Conservation (phyloP, 2,113 vertebrate species). For the Gobio gobio region DNA sequence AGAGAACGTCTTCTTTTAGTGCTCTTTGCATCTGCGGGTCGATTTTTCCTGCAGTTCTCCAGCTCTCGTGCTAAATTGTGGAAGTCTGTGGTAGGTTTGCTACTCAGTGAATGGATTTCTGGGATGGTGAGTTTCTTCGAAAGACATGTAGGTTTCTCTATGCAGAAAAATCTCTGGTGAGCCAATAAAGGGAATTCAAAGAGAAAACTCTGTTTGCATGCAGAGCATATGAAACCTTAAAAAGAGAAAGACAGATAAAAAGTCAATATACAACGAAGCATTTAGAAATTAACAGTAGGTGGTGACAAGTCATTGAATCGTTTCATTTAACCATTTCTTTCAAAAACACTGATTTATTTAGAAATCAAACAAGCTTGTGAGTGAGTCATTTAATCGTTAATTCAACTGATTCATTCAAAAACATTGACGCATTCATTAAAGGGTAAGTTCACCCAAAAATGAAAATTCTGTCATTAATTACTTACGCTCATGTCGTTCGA, state of each 20-base stretch:
- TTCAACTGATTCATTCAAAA: background rate
- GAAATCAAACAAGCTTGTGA: background rate
- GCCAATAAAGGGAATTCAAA: slow-evolving; percentile 82
- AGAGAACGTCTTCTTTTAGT: slow-evolving; percentile 68
- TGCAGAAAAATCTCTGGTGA: slow-evolving; percentile 82
- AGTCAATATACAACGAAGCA: background rate
- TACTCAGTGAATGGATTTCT: slow-evolving; percentile 54
- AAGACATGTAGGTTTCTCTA: slow-evolving; percentile 71
- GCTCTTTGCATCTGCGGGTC: slow-evolving; percentile 6
- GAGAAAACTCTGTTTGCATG: slow-evolving; percentile 83
- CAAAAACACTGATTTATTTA: background rate
- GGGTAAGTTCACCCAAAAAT: too few species aligned
- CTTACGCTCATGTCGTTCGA: too few species aligned
- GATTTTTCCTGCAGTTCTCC: slow-evolving; percentile 67
- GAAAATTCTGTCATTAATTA: too few species aligned
- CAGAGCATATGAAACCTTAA: slow-evolving; percentile 71
- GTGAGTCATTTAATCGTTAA: background rate
- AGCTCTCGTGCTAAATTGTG: slow-evolving; percentile 83
- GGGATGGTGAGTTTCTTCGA: slow-evolving; percentile 58
- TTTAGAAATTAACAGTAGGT: background rate
- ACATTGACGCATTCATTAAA: background rate
- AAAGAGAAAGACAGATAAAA: slow-evolving; percentile 20
- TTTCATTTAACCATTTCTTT: background rate
- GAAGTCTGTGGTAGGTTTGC: slow-evolving; percentile 82
- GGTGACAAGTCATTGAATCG: background rate